Conservation (phyloP, 1,140 invertebrate species). For the Leptopilina clavipes region DNA sequence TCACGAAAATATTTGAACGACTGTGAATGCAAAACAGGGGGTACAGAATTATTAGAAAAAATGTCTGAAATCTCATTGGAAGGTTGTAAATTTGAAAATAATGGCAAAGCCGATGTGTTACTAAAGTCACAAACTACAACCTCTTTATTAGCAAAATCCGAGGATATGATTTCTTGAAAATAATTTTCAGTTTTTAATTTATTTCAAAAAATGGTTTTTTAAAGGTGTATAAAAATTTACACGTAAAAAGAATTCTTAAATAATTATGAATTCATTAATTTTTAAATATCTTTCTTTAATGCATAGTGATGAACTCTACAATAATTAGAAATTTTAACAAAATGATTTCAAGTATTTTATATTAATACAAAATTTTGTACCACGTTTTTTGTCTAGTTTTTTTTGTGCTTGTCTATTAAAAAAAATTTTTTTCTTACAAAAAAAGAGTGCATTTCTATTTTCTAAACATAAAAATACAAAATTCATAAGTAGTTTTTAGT, state of each 20-base stretch:
- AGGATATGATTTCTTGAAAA: conserved; percentile 48
- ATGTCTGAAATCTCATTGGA: conserved; percentile 59
- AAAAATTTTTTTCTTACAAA: not conserved
- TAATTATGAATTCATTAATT: not conserved
- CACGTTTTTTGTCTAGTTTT: not conserved
- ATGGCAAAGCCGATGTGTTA: conserved; percentile 59
- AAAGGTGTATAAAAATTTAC: not conserved
- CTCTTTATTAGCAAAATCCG: conserved; percentile 54
- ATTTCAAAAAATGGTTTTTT: not conserved
- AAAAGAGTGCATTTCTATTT: no score
- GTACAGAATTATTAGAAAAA: conserved; percentile 56
- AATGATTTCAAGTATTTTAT: conserved; percentile 17
- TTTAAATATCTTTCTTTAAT: not conserved
- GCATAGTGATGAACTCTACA: not conserved
- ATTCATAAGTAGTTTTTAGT: no score
- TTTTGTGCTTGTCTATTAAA: not conserved
- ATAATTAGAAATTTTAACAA: not conserved
- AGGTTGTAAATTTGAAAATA: conserved; percentile 65
- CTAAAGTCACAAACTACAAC: conserved; percentile 53
- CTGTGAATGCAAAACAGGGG: conserved; percentile 53
- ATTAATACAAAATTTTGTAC: not conserved
- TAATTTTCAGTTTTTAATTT: conserved; percentile 12
- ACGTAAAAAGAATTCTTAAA: not conserved
- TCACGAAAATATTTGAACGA: conserved; percentile 59
- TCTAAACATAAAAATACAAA: no score